These are phyloP conservation scores for Melanotus villosus DNA, from an alignment of 2,888 invertebrate species.

Conservation along the genomic window DNA sequence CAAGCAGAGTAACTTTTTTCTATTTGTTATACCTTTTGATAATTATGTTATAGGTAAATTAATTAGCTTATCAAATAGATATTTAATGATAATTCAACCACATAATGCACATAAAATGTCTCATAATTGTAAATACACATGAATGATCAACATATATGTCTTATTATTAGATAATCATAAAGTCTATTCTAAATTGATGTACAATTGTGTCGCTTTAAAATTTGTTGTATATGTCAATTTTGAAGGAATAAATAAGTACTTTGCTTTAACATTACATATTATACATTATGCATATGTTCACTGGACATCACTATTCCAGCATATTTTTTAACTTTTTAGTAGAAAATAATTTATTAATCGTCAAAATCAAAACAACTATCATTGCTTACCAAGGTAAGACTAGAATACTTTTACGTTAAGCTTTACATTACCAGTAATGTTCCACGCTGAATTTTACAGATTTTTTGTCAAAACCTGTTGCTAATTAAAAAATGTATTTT, in stretches of 20 bases:
- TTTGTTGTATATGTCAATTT: slow-evolving; percentile 19
- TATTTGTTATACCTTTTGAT: neutral
- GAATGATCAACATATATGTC: neutral
- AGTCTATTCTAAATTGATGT: slow-evolving; percentile 13
- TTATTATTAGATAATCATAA: neutral
- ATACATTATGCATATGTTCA: too few relatives aligned
- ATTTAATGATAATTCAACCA: too few relatives aligned
- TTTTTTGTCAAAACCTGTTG: too few relatives aligned
- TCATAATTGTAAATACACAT: slow-evolving; percentile 20
- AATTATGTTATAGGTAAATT: neutral
- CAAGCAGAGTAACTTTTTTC: neutral
- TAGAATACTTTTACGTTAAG: too few relatives aligned
- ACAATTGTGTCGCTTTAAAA: slow-evolving; percentile 18
- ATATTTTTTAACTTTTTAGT: too few relatives aligned
- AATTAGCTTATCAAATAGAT: neutral
- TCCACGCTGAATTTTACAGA: too few relatives aligned
- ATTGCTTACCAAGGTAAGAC: too few relatives aligned
- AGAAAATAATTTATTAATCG: too few relatives aligned
- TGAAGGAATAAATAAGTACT: slow-evolving; percentile 15
- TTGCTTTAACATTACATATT: slow-evolving; percentile 12
- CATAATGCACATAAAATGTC: slow-evolving; percentile 17
- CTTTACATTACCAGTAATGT: too few relatives aligned
- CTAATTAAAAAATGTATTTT: too few relatives aligned
- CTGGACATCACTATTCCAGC: too few relatives aligned
- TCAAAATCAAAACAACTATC: too few relatives aligned